Evolutionary conservation across 2,113 vertebrate species (phyloP).

Genomic region (Ellobius talpinus): DNA sequence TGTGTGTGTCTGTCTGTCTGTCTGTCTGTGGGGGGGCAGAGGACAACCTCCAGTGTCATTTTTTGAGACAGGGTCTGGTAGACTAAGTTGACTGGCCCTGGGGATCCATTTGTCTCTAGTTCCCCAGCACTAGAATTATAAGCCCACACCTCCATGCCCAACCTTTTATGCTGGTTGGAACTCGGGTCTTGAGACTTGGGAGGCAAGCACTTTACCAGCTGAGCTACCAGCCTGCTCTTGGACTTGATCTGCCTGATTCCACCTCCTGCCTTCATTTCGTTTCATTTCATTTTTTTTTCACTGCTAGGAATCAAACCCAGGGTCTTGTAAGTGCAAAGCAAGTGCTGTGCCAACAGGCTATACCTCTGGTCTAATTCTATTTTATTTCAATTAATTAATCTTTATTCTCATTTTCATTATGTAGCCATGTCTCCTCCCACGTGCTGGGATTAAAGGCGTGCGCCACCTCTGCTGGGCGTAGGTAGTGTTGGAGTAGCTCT

Average conservation of each 20-base stretch:
- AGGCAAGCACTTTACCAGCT: not conserved
- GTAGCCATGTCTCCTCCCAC: not conserved
- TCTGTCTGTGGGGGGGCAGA: not conserved
- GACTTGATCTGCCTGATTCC: not conserved
- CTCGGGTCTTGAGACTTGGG: not conserved
- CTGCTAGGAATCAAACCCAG: not conserved
- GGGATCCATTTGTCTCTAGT: not conserved
- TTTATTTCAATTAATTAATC: not conserved
- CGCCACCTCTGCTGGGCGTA: no score
- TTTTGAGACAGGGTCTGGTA: not conserved
- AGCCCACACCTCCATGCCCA: not conserved
- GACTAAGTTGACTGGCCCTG: not conserved
- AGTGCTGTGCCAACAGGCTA: not conserved
- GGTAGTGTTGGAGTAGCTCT: not conserved
- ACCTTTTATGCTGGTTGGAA: not conserved
- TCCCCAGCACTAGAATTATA: not conserved
- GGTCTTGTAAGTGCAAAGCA: not conserved
- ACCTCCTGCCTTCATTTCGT: not conserved
- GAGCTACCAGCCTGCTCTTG: not conserved
- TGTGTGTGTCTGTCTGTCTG: not conserved
- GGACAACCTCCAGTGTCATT: not conserved
- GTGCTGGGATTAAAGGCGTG: not conserved
- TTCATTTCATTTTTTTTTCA: not conserved
- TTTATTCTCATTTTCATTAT: not conserved
- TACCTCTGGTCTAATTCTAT: not conserved